Evolutionary conservation across 2,888 invertebrate genomes (phyloP).

Genomic region (Arrhopalites spinosus): DNA sequence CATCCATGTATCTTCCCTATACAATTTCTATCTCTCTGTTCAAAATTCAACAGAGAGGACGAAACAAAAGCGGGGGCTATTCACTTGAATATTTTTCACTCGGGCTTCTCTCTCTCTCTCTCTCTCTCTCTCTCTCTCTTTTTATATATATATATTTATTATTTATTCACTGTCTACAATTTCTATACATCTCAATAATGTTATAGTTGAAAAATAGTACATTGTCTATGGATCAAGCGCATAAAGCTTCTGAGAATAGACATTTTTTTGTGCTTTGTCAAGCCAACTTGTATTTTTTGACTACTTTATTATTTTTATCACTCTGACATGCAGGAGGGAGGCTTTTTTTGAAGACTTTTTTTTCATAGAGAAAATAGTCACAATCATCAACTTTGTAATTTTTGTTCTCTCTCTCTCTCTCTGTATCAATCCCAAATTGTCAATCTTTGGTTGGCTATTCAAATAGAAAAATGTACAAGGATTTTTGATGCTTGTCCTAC

Average conservation of each 20-base stretch:
- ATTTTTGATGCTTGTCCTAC: no score
- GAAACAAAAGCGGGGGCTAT: conserved; percentile 10
- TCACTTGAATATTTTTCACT: conserved; percentile 15
- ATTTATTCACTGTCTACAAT: conserved; percentile 10
- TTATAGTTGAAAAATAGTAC: background rate
- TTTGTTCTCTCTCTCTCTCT: no score
- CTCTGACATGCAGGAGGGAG: background rate
- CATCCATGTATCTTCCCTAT: background rate
- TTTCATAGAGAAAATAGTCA: background rate
- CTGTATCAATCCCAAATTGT: conserved; percentile 4
- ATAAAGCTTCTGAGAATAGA: conserved; percentile 8
- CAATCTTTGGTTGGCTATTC: background rate
- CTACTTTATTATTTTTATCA: conserved; percentile 17
- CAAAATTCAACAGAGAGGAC: background rate
- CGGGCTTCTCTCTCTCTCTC: background rate
- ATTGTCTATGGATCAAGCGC: background rate
- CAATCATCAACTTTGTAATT: background rate
- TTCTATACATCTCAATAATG: background rate
- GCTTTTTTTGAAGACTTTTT: no score
- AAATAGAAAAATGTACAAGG: no score
- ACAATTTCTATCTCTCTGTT: no score
- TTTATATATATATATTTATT: conserved; percentile 3
- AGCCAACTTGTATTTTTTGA: conserved; percentile 6
- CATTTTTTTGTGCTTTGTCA: conserved; percentile 1
- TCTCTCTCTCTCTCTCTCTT: no score